phyloP scores from a whole-genome alignment of 2,888 invertebrate genomes.

The Frankliniella fusca region DNA sequence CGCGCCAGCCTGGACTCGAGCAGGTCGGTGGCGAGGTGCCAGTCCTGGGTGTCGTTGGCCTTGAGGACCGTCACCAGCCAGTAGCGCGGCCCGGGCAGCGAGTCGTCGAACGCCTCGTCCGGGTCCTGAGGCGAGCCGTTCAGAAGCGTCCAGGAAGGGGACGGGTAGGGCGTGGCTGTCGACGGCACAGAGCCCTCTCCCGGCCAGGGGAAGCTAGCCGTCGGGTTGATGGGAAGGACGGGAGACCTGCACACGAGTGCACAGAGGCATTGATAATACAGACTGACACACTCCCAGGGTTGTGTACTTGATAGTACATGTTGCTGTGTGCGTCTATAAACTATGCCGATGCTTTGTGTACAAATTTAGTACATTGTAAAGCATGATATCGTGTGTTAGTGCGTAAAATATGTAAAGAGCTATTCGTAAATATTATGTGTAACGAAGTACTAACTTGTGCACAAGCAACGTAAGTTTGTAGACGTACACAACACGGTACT shows the following conservation, averaged over 20 bases:
- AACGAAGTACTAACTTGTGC: too few species aligned
- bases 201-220: conserved; percentile 35
- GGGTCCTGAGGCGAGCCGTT: not conserved
- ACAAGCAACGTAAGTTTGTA: too few species aligned
- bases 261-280: too few species aligned
- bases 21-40: conserved; percentile 48
- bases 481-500: too few species aligned
- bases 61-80: conserved; percentile 67
- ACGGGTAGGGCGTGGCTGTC: conserved; percentile 33
- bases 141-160: conserved; percentile 28
- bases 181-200: conserved; percentile 28
- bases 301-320: too few species aligned
- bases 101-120: conserved; percentile 12
- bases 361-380: too few species aligned
- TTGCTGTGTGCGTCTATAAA: too few species aligned
- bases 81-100: conserved; percentile 52
- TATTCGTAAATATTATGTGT: too few species aligned
- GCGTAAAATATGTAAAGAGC: too few species aligned
- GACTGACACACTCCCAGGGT: too few species aligned
- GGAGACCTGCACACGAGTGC: not conserved
- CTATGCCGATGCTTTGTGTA: too few species aligned
- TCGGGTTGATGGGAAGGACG: conserved; percentile 26
- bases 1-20: conserved; percentile 70
- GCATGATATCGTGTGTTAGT: too few species aligned
- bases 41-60: conserved; percentile 38